Base-by-base conservation (phyloP, 2,113 vertebrate species). In the Lepus americanus region DNA sequence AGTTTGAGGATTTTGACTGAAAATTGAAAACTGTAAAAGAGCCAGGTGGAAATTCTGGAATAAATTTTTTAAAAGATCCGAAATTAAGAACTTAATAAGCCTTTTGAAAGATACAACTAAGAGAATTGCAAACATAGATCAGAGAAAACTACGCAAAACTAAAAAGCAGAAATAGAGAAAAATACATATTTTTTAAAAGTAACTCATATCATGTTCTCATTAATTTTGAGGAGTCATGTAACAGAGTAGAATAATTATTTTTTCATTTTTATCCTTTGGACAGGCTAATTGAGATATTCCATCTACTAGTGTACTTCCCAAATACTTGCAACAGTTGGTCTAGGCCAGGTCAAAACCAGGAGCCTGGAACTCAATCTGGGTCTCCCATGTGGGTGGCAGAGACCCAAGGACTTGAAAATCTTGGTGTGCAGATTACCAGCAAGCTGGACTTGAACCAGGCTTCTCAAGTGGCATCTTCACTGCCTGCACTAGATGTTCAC, bases 1-100 rank as follows among this genome's bases (percentile, higher is more conserved):
- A 94, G 22, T 83, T 74, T 53, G 51, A 59, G 25, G 31, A 87
- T 87, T 82, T 67, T 81, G 29, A 20, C 31, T 76, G 74, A 86
- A 29, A 51, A 72, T 78, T 86, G 14, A 8, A 90, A 83, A 49
- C 33, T 85, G 64, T 22, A 61, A 85, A 61, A 70, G 53, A 80
- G 17, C 44, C 8, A 80, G 64, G 29, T 80, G 33, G 44, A 90
- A 90, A 85, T 53, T 90, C 53, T 63, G 59, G 72, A 78, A 39
- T 51, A n/a, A 36, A 77, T 66, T 44, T 73, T 73, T 73, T 73
- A 73, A 87, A 73, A 77, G 64, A 80, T 22, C 66, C 80, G 39
- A 80, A 66, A 86, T 90, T 44, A 90, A 85, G 51, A 84, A 39
- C 74, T 49, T 44, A 85, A 44, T 79, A 20, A 11, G 61, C 55